phyloP scores from a whole-genome alignment of 2,888 invertebrate species.

The Mythimna lalbum region DNA sequence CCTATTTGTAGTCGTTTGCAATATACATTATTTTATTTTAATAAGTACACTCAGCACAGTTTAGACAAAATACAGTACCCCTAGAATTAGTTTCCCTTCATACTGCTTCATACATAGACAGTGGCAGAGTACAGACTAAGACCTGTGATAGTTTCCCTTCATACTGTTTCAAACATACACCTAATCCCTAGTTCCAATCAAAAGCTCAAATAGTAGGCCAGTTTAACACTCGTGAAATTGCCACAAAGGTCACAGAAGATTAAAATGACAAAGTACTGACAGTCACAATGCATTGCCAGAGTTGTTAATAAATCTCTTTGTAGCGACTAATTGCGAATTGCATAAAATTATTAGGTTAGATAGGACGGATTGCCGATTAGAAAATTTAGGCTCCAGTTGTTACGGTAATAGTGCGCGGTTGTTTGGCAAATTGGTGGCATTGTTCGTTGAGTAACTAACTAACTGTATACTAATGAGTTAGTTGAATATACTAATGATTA shows the following conservation, averaged over 20 bases:
- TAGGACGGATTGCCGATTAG: conserved; percentile 38
- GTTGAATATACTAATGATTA: conserved; percentile 11
- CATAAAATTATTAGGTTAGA: conserved; percentile 44
- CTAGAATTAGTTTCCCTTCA: too few species aligned
- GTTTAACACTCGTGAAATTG: background rate
- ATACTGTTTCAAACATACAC: background rate
- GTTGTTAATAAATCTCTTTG: conserved; percentile 49
- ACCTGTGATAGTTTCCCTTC: too few species aligned
- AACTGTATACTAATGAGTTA: conserved; percentile 17
- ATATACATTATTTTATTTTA: background rate
- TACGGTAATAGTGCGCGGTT: conserved; percentile 13
- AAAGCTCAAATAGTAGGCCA: background rate
- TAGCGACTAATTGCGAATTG: conserved; percentile 44
- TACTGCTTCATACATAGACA: background rate
- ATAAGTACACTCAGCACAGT: too few species aligned
- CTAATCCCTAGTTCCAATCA: conserved; percentile 7
- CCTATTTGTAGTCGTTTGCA: background rate
- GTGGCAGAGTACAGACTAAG: too few species aligned
- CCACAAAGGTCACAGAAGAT: conserved; percentile 15
- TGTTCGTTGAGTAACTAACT: conserved; percentile 32
- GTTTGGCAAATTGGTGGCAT: conserved; percentile 44
- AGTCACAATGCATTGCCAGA: conserved; percentile 12
- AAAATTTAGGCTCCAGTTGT: conserved; percentile 39
- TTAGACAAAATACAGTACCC: too few species aligned
- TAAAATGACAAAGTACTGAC: conserved; percentile 37